Percentiles rank a stretch among this genome's conserved stretches.
These are phyloP conservation scores for Yoshiicerus persimilis DNA, from an alignment of 1,140 invertebrate species.

Conservation along the genomic window DNA sequence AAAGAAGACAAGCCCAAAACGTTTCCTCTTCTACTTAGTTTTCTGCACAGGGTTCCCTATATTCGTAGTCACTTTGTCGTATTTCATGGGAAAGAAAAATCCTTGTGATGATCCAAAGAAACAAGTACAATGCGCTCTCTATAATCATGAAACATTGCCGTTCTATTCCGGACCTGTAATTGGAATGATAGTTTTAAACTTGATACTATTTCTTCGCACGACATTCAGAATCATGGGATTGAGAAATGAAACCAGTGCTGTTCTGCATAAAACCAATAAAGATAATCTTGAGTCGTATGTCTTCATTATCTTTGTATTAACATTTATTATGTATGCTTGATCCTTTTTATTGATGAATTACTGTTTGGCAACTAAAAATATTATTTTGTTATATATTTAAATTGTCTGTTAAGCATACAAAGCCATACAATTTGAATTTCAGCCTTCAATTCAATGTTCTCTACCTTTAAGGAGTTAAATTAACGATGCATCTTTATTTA, in stretches of 20 bases:
- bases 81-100: not conserved
- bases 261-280: not conserved
- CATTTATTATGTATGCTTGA: too few species aligned
- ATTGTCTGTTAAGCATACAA: too few species aligned
- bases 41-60: not conserved
- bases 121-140: not conserved
- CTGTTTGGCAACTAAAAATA: too few species aligned
- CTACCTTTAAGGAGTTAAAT: too few species aligned
- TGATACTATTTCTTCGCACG: not conserved
- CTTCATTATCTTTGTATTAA: not conserved
- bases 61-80: not conserved
- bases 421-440: too few species aligned
- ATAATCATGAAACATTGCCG: slow-evolving; percentile 19
- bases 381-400: too few species aligned
- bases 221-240: not conserved
- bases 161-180: not conserved
- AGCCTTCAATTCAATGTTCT: too few species aligned
- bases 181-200: not conserved
- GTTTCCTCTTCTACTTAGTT: not conserved
- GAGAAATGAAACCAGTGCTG: not conserved
- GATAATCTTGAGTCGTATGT: slow-evolving; percentile 28
- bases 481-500: too few species aligned
- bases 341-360: too few species aligned
- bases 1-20: not conserved
- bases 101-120: not conserved